Percentiles rank a stretch among this genome's conserved stretches.
Evolutionary conservation across 1,140 invertebrate species (phyloP).

Genomic region (Magallana ariakensis): DNA sequence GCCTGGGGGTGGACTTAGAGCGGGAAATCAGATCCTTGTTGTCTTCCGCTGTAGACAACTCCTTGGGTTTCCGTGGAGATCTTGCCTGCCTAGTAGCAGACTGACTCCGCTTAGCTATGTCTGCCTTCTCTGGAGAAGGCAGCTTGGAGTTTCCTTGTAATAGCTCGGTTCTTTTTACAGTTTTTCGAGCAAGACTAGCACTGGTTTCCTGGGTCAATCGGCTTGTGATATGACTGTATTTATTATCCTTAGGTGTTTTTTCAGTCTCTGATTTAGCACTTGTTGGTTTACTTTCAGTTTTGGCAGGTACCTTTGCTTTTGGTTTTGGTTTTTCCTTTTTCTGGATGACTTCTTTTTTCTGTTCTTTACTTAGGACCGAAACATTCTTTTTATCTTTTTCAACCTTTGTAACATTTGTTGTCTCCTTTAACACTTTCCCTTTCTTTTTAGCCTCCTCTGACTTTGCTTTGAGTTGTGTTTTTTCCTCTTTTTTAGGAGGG

Average conservation of each 20-base stretch:
- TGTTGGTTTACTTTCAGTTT: constrained; percentile 29
- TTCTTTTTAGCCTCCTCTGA: constrained; percentile 36
- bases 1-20: constrained; percentile 7
- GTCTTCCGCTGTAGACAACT: background rate
- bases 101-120: constrained; percentile 37
- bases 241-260: constrained; percentile 24
- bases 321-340: constrained; percentile 41
- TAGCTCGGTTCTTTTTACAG: background rate
- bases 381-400: constrained; percentile 39
- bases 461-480: background rate
- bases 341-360: constrained; percentile 33
- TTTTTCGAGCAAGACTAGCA: constrained; percentile 1
- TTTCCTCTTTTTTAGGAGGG: constrained; percentile 1
- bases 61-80: background rate
- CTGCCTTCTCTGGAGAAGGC: constrained; percentile 42
- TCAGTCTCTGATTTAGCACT: constrained; percentile 16
- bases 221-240: constrained; percentile 36
- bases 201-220: constrained; percentile 28
- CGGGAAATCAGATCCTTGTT: background rate
- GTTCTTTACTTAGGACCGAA: constrained; percentile 45
- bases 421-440: constrained; percentile 19
- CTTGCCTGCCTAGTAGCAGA: constrained; percentile 36
- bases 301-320: constrained; percentile 19
- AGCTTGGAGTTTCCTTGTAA: constrained; percentile 34
- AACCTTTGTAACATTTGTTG: constrained; percentile 26